Conservation (phyloP, 92 coral and sea anemone species). For the Porites rus region DNA sequence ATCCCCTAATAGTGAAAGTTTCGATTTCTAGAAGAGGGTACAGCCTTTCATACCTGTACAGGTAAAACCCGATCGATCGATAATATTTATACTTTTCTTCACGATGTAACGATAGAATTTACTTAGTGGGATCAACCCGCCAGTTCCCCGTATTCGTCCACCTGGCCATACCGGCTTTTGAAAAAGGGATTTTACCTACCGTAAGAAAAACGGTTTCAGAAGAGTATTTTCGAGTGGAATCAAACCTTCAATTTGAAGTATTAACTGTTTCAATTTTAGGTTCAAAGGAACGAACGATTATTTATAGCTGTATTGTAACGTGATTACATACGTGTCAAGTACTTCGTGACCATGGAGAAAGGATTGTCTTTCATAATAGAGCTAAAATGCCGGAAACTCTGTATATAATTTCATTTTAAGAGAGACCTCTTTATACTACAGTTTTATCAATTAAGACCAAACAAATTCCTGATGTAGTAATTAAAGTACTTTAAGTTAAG, state of each 20-base stretch:
- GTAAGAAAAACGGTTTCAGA: no score
- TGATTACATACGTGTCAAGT: background rate
- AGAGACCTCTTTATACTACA: background rate
- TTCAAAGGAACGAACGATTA: background rate
- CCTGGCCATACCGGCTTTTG: no score
- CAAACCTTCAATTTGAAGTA: background rate
- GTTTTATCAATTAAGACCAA: background rate
- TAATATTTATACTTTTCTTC: no score
- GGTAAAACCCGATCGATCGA: no score
- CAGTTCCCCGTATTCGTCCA: no score
- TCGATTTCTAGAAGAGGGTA: no score
- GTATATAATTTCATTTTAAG: background rate
- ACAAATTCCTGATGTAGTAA: background rate
- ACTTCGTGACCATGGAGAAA: background rate
- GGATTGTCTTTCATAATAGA: background rate
- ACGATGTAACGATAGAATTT: no score
- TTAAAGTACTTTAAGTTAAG: background rate
- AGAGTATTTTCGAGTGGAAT: background rate
- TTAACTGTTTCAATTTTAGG: background rate
- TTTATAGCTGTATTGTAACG: background rate
- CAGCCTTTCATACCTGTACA: no score
- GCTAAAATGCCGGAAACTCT: background rate
- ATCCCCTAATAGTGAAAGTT: no score
- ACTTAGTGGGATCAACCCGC: no score
- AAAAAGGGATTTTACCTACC: no score